phyloP scores from a whole-genome alignment of 2,113 vertebrate genomes.

The Ariopsis seemanni region DNA sequence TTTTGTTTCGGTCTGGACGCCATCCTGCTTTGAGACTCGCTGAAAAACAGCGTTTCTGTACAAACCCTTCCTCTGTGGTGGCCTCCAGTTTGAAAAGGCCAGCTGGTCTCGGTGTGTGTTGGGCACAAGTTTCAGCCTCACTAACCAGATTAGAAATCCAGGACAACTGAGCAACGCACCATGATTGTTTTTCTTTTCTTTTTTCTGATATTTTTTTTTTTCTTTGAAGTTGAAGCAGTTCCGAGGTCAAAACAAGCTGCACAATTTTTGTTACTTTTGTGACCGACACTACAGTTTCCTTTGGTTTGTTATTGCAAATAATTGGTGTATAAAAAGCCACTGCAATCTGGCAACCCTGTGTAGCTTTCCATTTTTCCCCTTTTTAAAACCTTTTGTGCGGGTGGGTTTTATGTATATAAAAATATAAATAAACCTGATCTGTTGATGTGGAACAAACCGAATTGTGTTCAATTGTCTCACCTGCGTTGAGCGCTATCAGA shows the following conservation, averaged over 20 bases:
- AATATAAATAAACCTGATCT: background rate
- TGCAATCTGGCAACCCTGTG: background rate
- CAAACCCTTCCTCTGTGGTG: slow-evolving; percentile 42
- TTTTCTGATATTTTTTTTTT: background rate
- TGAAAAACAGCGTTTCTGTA: slow-evolving; percentile 49
- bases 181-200: background rate
- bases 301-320: background rate
- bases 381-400: background rate
- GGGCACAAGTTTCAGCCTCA: slow-evolving; percentile 11
- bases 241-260: background rate
- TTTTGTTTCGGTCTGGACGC: slow-evolving; percentile 31
- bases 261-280: background rate
- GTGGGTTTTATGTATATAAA: no score
- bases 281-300: background rate
- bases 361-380: background rate
- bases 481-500: background rate
- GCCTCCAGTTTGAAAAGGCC: slow-evolving; percentile 45
- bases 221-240: background rate
- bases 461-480: background rate
- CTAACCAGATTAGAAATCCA: slow-evolving; percentile 33
- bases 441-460: background rate
- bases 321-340: background rate
- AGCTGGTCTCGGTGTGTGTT: slow-evolving; percentile 32
- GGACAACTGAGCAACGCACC: background rate
- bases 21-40: slow-evolving; percentile 45